Evolutionary conservation across 2,113 vertebrate species (phyloP), one percentile per base, ranked within the genome.

Genomic region (Ptilonorhynchus violaceus): DNA sequence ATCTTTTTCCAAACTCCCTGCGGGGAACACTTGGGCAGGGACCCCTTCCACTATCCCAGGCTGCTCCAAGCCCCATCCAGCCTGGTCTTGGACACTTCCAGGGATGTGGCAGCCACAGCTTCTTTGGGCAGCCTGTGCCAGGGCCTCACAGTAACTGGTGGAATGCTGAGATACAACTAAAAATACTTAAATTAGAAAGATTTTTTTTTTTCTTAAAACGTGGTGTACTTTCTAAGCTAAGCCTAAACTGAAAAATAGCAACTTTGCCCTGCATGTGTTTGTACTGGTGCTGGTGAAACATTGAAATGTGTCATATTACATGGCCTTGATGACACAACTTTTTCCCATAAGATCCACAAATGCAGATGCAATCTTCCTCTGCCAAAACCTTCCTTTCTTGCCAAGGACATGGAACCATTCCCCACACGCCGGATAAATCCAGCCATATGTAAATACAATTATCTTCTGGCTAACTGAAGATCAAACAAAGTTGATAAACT

Each of bases 341-440:
- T 92, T 91, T 50, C 91, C 91, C 62, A 37, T 70, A 88, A 94
- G 68, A 77, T 94, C 64, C 63, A 70, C 46, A 91, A 93, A 94
- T 74, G 67, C 72, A 95, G 91, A 93, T 86, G 79, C 3, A 6
- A 63, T 59, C 23, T 25, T 80, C 42, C 56, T 77, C 76, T 95
- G 85, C 88, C 83, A 94, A 85, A 88, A 67, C 7, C n/a, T 92
- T 55, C 13, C 23, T 63, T 83, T 77, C 72, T 84, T 91, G 72
- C 83, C 79, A 96, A 93, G 42, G 55, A 15, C 42, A 28, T 7
- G 88, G 79, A 33, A 33, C 6, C 18, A 46, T 83, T 90, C 80
- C 76, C 49, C 91, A 24, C 27, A 11, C 4, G 52, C 28, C 88
- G 88, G 22, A 85, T 58, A 75, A 69, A 92, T 53, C 37, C 47